Conservation (phyloP, 2,888 invertebrate species). For the Aleiodes alternator region DNA sequence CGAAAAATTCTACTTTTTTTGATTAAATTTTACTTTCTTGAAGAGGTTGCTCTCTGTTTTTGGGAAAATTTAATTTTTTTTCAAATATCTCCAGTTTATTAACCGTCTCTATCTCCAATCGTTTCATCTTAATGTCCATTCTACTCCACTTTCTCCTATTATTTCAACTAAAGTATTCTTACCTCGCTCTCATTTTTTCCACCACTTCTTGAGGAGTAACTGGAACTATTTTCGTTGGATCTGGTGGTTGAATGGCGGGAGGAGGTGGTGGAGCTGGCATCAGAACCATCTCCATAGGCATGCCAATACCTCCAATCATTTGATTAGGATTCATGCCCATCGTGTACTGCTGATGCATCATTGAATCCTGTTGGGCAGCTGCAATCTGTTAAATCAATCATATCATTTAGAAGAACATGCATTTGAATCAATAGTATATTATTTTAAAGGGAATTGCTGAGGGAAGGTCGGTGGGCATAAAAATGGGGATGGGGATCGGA, state of each 20-base stretch:
- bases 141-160: not conserved
- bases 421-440: slow-evolving; percentile 66
- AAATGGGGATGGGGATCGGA: too few relatives aligned
- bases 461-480: too few relatives aligned
- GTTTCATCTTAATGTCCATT: too few relatives aligned
- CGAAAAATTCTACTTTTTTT: too few relatives aligned
- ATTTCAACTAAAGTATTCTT: not conserved
- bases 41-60: too few relatives aligned
- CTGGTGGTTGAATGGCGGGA: slow-evolving; percentile 70
- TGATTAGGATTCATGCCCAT: slow-evolving; percentile 67
- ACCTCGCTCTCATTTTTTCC: slow-evolving; percentile 76
- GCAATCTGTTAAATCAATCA: slow-evolving; percentile 68
- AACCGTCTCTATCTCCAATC: too few relatives aligned
- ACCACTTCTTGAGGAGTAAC: slow-evolving; percentile 77
- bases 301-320: slow-evolving; percentile 60
- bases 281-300: slow-evolving; percentile 68
- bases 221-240: slow-evolving; percentile 72
- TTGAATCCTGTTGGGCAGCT: slow-evolving; percentile 76
- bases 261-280: slow-evolving; percentile 74
- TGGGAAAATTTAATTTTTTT: too few relatives aligned
- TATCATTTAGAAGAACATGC: slow-evolving; percentile 42
- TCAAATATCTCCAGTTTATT: too few relatives aligned
- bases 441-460: too few relatives aligned
- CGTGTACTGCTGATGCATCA: slow-evolving; percentile 73
- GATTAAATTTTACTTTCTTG: too few relatives aligned